Evolutionary conservation across 2,888 invertebrate genomes (phyloP).

Genomic region (Parnassius smintheus): DNA sequence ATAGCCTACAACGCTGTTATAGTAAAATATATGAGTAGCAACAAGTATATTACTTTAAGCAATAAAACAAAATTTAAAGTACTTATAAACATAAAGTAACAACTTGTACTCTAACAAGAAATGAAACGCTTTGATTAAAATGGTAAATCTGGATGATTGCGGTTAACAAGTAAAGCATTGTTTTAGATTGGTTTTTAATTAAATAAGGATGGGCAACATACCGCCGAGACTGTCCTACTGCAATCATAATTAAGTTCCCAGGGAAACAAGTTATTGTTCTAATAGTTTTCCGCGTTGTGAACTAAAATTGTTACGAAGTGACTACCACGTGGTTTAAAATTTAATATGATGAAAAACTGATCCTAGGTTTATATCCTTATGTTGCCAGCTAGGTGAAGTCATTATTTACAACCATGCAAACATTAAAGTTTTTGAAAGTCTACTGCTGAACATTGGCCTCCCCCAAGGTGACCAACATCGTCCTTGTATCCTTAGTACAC

Average conservation of each 20-base stretch:
- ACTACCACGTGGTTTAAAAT: too few relatives aligned
- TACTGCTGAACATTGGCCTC: too few relatives aligned
- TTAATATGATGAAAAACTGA: too few relatives aligned
- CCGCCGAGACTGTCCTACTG: constrained; percentile 5
- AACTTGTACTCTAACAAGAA: background rate
- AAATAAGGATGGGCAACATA: constrained; percentile 10
- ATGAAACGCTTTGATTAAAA: constrained; percentile 1
- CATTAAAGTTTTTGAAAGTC: too few relatives aligned
- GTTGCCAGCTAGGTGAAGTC: too few relatives aligned
- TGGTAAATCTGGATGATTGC: background rate
- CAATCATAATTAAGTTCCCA: constrained; percentile 8
- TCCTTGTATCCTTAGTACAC: too few relatives aligned
- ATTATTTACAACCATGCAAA: too few relatives aligned
- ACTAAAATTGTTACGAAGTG: background rate
- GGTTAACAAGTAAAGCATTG: background rate
- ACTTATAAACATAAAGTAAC: background rate
- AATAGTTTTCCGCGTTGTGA: background rate
- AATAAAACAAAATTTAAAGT: background rate
- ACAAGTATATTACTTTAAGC: too few relatives aligned
- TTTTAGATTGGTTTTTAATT: constrained; percentile 17
- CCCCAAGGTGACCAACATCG: too few relatives aligned
- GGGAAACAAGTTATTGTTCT: background rate
- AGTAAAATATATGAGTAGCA: too few relatives aligned
- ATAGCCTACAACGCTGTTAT: too few relatives aligned
- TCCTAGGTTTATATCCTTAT: too few relatives aligned